phyloP scores from a whole-genome alignment of 2,797 vertebrate genomes.

The Champsocephalus gunnari region DNA sequence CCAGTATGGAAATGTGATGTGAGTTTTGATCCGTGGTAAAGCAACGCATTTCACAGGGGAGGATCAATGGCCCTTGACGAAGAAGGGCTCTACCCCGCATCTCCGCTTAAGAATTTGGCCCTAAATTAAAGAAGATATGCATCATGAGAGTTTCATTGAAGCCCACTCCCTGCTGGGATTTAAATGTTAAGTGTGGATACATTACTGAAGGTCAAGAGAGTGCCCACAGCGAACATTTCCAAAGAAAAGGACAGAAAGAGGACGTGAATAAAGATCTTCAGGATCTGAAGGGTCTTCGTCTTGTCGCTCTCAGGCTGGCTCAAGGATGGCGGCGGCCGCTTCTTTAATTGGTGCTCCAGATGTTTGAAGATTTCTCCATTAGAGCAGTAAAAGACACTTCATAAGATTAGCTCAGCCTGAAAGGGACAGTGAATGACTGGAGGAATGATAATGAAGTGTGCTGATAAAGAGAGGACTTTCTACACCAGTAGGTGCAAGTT shows the following conservation, averaged over 20 bases:
- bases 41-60: not conserved
- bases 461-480: constrained; percentile 47
- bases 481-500: constrained; percentile 28
- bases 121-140: constrained; percentile 47
- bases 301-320: constrained; percentile 53
- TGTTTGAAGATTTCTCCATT: constrained; percentile 71
- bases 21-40: not conserved
- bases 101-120: constrained; percentile 12
- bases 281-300: constrained; percentile 58
- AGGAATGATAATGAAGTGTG: constrained; percentile 44
- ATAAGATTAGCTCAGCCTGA: constrained; percentile 58
- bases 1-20: not conserved
- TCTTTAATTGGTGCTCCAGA: constrained; percentile 73
- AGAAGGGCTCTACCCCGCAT: not conserved
- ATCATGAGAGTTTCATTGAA: constrained; percentile 24
- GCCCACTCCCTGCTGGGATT: constrained; percentile 44
- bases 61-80: constrained; percentile 35
- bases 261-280: constrained; percentile 52
- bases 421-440: constrained; percentile 41
- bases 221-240: constrained; percentile 22
- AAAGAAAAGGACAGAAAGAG: constrained; percentile 32
- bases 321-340: constrained; percentile 44
- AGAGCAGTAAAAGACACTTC: constrained; percentile 51
- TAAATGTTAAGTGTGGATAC: constrained; percentile 59
- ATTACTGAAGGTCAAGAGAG: constrained; percentile 70